A percentile compares a stretch with the other conserved stretches of the same genome.
Conservation (phyloP, 2,113 vertebrate species). For the Tamias sibiricus region DNA sequence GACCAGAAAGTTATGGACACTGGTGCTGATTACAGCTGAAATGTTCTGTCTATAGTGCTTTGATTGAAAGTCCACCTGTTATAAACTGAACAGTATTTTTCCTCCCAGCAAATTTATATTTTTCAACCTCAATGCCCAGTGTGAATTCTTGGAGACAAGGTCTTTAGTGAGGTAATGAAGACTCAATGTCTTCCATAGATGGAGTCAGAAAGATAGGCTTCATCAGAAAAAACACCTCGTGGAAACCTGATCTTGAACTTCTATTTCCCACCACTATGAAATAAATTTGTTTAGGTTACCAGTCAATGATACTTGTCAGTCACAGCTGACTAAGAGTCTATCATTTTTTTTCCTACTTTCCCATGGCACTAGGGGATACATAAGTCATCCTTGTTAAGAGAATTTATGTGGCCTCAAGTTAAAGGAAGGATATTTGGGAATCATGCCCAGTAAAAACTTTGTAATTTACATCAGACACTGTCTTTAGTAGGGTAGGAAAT, state of each 20-base stretch:
- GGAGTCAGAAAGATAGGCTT: background rate
- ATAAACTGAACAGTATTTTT: background rate
- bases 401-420: background rate
- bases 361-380: fast-evolving
- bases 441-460: background rate
- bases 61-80: background rate
- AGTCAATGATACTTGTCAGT: background rate
- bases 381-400: background rate
- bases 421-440: background rate
- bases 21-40: background rate
- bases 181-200: background rate
- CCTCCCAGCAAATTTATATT: too few relatives aligned
- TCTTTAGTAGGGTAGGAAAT: background rate
- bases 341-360: background rate
- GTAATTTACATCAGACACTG: background rate
- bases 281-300: background rate
- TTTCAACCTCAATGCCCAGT: background rate
- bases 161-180: background rate
- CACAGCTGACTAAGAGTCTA: too few relatives aligned
- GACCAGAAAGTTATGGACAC: background rate
- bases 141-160: background rate
- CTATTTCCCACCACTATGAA: background rate
- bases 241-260: background rate
- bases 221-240: background rate
- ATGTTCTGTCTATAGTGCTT: too few relatives aligned